phyloP scores from a whole-genome alignment of 1,140 invertebrate species.

The Macrosteles quadrilineatus region DNA sequence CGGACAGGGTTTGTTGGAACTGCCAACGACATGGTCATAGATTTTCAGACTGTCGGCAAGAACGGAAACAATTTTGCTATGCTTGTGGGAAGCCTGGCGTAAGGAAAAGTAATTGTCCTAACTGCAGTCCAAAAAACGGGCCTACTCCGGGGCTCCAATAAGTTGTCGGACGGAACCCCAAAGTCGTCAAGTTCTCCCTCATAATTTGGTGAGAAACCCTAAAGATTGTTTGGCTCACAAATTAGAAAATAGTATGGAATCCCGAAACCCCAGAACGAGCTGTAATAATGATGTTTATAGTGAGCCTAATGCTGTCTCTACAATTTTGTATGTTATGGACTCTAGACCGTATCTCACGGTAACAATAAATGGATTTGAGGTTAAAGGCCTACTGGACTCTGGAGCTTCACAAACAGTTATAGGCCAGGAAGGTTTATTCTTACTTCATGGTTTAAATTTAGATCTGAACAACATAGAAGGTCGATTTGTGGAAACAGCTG shows the following conservation, averaged over 20 bases:
- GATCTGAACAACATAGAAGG: not conserved
- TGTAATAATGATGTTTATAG: not conserved
- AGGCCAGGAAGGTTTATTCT: not conserved
- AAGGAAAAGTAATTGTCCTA: not conserved
- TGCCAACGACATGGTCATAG: not conserved
- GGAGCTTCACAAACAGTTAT: not conserved
- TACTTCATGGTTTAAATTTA: not conserved
- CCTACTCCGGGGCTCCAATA: not conserved
- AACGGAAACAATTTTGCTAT: not conserved
- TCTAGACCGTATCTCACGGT: constrained; percentile 5
- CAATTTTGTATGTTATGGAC: constrained; percentile 3
- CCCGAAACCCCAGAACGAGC: too few species aligned
- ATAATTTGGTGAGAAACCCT: too few species aligned
- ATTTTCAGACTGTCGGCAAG: not conserved
- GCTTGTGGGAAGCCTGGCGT: not conserved
- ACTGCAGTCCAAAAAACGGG: not conserved
- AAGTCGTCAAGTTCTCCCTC: too few species aligned
- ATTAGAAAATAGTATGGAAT: too few species aligned
- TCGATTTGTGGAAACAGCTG: not conserved
- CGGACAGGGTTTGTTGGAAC: constrained; percentile 9
- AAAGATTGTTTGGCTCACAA: too few species aligned
- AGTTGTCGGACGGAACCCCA: too few species aligned
- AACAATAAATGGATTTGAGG: not conserved
- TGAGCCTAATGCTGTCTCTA: not conserved
- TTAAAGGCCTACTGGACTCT: not conserved